Percentiles rank a stretch among this genome's conserved stretches.
phyloP scores from a whole-genome alignment of 1,140 invertebrate species.

The Saccostrea glomerata region DNA sequence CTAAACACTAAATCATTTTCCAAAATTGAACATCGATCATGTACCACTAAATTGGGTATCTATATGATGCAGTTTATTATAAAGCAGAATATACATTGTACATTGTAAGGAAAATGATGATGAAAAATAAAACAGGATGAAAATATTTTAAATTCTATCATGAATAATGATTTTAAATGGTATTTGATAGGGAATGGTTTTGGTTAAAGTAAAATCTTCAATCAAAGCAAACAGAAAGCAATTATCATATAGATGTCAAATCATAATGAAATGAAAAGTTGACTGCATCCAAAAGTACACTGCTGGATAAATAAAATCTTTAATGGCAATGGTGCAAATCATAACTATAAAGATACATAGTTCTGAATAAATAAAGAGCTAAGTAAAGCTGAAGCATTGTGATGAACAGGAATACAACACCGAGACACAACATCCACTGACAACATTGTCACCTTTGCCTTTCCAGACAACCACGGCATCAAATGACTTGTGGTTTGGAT shows the following conservation, averaged over 20 bases:
- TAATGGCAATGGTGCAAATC: background rate
- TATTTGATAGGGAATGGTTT: too few relatives aligned
- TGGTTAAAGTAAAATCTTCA: background rate
- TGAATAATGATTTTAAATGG: too few relatives aligned
- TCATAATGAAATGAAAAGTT: background rate
- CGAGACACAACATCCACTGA: background rate
- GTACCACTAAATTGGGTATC: too few relatives aligned
- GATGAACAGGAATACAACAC: background rate
- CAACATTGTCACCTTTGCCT: slow-evolving; percentile 67
- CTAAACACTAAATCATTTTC: too few relatives aligned
- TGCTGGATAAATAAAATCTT: background rate
- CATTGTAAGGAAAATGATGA: too few relatives aligned
- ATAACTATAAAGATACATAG: background rate
- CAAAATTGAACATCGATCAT: too few relatives aligned
- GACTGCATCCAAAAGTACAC: background rate
- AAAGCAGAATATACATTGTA: too few relatives aligned
- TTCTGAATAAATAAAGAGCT: background rate
- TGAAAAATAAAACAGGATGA: too few relatives aligned
- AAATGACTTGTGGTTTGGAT: slow-evolving; percentile 68
- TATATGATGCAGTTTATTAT: too few relatives aligned
- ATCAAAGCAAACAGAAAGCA: background rate
- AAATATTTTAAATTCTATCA: too few relatives aligned
- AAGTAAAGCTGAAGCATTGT: background rate
- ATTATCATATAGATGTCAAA: background rate
- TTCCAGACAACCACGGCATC: slow-evolving; percentile 75